Conservation (phyloP, 1,140 invertebrate genomes). For the Trypoxylus dichotomus region DNA sequence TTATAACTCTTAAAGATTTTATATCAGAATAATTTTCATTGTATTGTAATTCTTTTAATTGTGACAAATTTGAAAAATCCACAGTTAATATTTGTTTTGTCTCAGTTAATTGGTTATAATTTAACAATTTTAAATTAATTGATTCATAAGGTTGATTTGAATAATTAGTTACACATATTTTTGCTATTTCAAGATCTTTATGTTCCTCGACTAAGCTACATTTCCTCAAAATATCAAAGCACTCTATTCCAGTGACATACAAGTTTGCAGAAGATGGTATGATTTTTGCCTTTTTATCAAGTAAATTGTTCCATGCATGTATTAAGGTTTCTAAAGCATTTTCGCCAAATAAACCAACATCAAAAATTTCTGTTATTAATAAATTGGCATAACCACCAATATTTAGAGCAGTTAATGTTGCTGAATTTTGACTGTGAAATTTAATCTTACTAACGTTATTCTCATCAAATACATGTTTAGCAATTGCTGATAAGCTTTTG, state of each 20-base stretch:
- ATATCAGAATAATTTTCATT: slow-evolving; percentile 41
- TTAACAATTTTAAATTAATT: slow-evolving; percentile 64
- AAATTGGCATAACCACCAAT: slow-evolving; percentile 51
- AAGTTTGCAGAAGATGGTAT: slow-evolving; percentile 67
- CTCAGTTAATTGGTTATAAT: slow-evolving; percentile 64
- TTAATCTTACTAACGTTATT: slow-evolving; percentile 56
- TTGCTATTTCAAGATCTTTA: slow-evolving; percentile 47
- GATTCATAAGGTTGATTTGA: slow-evolving; percentile 67
- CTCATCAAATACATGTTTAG: slow-evolving; percentile 58
- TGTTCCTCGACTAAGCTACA: slow-evolving; percentile 47
- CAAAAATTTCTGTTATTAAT: slow-evolving; percentile 77
- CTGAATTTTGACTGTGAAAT: slow-evolving; percentile 59
- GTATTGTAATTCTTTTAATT: slow-evolving; percentile 55
- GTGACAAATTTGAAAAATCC: slow-evolving; percentile 65
- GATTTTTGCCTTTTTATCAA: slow-evolving; percentile 56
- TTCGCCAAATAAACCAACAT: slow-evolving; percentile 78
- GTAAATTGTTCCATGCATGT: slow-evolving; percentile 67
- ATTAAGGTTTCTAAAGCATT: slow-evolving; percentile 65
- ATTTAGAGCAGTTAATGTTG: slow-evolving; percentile 49
- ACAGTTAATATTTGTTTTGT: slow-evolving; percentile 60
- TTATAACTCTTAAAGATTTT: slow-evolving; percentile 32
- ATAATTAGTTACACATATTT: slow-evolving; percentile 53
- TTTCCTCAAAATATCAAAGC: slow-evolving; percentile 52
- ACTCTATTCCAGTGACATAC: slow-evolving; percentile 59
- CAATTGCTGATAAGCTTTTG: slow-evolving; percentile 63